Percentiles rank a stretch among this genome's conserved stretches.
Conservation (phyloP, 2,113 vertebrate genomes). For the Boulengeromyrus knoepffleri region DNA sequence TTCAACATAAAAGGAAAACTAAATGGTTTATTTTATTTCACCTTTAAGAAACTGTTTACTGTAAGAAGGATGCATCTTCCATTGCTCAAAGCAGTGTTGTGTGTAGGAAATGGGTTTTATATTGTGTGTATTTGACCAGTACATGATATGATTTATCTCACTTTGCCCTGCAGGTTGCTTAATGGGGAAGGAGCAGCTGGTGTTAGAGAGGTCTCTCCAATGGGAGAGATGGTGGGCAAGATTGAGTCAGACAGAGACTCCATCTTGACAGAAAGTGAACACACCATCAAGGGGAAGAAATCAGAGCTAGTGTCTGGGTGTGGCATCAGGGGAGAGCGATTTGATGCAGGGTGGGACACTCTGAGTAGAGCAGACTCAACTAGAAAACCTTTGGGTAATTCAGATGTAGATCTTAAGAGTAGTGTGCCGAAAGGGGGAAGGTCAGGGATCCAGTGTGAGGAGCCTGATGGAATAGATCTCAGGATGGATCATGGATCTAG, state of each 20-base stretch:
- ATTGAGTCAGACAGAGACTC: background rate
- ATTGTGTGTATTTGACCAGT: background rate
- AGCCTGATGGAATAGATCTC: background rate
- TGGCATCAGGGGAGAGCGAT: background rate
- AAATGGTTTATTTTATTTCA: background rate
- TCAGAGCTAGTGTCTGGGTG: background rate
- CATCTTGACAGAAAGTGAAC: background rate
- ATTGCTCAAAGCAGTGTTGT: background rate
- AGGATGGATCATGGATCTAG: background rate
- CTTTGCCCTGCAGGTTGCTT: slow-evolving; percentile 42
- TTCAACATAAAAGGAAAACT: background rate
- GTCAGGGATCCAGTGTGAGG: background rate
- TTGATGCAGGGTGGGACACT: background rate
- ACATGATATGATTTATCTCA: background rate
- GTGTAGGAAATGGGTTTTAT: background rate
- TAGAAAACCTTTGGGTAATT: background rate
- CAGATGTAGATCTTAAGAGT: background rate
- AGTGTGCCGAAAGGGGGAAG: background rate
- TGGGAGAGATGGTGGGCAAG: background rate
- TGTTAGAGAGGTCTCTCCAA: background rate
- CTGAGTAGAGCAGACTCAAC: background rate
- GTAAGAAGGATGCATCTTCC: background rate
- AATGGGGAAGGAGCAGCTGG: slow-evolving; percentile 28
- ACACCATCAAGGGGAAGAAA: background rate
- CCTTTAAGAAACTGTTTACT: background rate